Conservation (phyloP, 2,797 vertebrate genomes). For the Siniperca scherzeri region DNA sequence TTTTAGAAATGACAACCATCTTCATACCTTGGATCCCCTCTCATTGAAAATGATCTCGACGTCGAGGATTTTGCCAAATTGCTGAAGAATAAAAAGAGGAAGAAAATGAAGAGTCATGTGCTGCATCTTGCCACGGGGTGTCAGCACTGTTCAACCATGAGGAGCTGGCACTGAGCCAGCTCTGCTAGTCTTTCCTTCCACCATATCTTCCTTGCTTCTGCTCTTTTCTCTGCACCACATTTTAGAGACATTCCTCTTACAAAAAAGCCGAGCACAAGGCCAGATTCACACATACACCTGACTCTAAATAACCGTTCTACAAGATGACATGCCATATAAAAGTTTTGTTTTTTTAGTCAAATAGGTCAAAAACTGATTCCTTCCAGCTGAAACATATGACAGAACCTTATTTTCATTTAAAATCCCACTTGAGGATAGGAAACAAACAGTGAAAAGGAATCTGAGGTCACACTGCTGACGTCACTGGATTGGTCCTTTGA, state of each 20-base stretch:
- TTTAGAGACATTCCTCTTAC: constrained; percentile 48
- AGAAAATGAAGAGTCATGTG: constrained; percentile 47
- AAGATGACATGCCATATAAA: background rate
- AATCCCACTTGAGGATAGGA: background rate
- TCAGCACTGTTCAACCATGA: constrained; percentile 76
- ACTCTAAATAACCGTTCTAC: constrained; percentile 18
- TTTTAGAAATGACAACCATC: background rate
- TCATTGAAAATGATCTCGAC: constrained; percentile 91
- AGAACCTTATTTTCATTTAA: constrained; percentile 19
- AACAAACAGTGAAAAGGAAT: constrained; percentile 5
- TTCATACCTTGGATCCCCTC: constrained; percentile 88
- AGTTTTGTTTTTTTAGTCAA: constrained; percentile 14
- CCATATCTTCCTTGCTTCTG: constrained; percentile 51
- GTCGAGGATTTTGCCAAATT: constrained; percentile 90
- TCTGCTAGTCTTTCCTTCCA: constrained; percentile 53
- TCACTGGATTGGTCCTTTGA: background rate
- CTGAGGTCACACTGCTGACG: background rate
- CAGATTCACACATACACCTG: constrained; percentile 35
- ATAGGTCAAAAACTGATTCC: background rate
- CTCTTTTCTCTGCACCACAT: constrained; percentile 68
- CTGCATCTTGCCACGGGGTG: constrained; percentile 76
- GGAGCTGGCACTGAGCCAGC: constrained; percentile 61
- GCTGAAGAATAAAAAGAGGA: constrained; percentile 73
- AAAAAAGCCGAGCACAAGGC: constrained; percentile 2
- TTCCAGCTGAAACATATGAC: constrained; percentile 8